A percentile compares a stretch with the other conserved stretches of the same genome.
These are phyloP conservation scores for Muschampia plurimacula DNA, from an alignment of 2,888 invertebrate genomes.

Conservation along the genomic window DNA sequence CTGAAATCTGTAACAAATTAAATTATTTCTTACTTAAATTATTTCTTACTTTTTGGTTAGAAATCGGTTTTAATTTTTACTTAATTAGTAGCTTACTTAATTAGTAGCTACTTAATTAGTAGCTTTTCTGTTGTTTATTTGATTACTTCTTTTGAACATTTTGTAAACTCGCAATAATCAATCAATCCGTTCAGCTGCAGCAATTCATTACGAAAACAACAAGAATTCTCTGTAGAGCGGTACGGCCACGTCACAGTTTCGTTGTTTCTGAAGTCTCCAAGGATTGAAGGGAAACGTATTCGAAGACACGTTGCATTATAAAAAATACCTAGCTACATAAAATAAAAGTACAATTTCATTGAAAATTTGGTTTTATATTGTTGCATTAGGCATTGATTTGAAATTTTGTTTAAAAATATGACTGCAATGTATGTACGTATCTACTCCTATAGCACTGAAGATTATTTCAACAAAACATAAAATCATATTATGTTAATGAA, in stretches of 20 bases:
- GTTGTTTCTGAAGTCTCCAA: background rate
- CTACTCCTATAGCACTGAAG: too few species aligned
- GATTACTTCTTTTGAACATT: background rate
- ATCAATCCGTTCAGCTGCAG: background rate
- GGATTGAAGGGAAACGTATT: background rate
- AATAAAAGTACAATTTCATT: background rate
- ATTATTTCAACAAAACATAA: too few species aligned
- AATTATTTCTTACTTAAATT: too few species aligned
- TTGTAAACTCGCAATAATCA: background rate
- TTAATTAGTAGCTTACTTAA: too few species aligned
- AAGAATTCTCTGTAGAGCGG: background rate
- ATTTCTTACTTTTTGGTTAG: too few species aligned
- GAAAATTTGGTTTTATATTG: background rate
- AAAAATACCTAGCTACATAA: background rate
- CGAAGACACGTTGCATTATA: background rate
- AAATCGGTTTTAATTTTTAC: too few species aligned
- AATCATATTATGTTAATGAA: too few species aligned
- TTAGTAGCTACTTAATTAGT: background rate
- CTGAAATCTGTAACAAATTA: too few species aligned
- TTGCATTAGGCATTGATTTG: too few species aligned
- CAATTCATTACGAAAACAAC: background rate
- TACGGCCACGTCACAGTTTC: background rate
- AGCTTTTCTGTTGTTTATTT: background rate
- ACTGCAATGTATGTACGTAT: too few species aligned
- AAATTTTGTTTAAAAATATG: too few species aligned